Evolutionary conservation across 2,888 invertebrate genomes (phyloP).

Genomic region (Agrenia bidenticulata): DNA sequence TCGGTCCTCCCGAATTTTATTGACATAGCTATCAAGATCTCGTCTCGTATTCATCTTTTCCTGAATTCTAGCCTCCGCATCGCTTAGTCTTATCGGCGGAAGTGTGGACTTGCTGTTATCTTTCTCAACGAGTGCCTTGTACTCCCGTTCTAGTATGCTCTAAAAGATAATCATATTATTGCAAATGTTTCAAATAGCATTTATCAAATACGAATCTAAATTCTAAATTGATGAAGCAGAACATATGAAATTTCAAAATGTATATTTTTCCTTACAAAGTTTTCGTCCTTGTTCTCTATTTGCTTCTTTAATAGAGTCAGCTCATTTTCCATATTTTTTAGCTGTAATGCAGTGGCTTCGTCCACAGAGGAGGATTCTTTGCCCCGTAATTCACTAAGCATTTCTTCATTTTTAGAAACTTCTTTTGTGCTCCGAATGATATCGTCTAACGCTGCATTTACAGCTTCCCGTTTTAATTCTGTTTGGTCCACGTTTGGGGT

Average conservation of each 20-base stretch:
- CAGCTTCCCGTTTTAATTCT: constrained; percentile 58
- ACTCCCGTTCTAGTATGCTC: constrained; percentile 23
- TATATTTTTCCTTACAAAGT: constrained; percentile 55
- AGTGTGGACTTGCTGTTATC: constrained; percentile 22
- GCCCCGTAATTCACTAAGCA: constrained; percentile 58
- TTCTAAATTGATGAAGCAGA: no score
- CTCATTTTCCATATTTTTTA: constrained; percentile 56
- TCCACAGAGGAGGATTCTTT: background rate
- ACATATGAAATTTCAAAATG: no score
- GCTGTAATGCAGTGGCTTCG: constrained; percentile 60
- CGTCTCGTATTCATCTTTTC: constrained; percentile 61
- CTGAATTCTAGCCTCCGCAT: constrained; percentile 22
- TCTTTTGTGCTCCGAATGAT: constrained; percentile 60
- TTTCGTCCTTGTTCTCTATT: constrained; percentile 60
- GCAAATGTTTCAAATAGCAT: background rate
- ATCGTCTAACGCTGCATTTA: constrained; percentile 59
- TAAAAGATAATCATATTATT: constrained; percentile 11
- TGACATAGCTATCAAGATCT: constrained; percentile 58
- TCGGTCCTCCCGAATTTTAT: constrained; percentile 56
- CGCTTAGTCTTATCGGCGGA: constrained; percentile 25
- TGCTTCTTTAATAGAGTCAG: constrained; percentile 57
- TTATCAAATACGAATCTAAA: no score
- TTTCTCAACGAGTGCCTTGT: constrained; percentile 16
- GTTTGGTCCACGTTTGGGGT: constrained; percentile 37
- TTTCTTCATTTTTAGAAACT: constrained; percentile 47